Evolutionary conservation across 2,113 vertebrate genomes (phyloP).

Genomic region (Meles meles): DNA sequence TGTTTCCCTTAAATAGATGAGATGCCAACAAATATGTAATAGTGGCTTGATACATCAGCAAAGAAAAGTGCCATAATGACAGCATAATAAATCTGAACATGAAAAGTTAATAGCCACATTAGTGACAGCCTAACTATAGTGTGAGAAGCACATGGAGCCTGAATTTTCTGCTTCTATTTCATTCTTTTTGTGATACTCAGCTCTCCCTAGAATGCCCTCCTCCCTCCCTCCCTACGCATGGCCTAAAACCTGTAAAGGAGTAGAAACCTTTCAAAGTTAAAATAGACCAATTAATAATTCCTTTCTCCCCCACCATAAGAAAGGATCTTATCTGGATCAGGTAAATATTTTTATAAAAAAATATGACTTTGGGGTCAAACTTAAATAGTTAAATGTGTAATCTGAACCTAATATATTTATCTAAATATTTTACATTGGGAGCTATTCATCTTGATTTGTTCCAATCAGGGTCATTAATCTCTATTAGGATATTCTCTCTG

Average conservation of each 20-base stretch:
- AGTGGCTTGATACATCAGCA: slow-evolving; percentile 78
- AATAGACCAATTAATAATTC: not conserved
- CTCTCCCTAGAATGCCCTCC: not conserved
- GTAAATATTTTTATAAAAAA: slow-evolving; percentile 18
- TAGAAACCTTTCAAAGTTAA: not conserved
- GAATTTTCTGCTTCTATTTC: slow-evolving; percentile 49
- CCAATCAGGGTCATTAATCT: not conserved
- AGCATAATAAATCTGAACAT: slow-evolving; percentile 80
- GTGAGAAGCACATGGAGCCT: not conserved
- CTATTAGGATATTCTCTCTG: not conserved
- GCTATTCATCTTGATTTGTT: not conserved
- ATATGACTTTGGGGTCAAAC: not conserved
- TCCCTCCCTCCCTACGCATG: not conserved
- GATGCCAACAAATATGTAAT: slow-evolving; percentile 82
- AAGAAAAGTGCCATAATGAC: slow-evolving; percentile 77
- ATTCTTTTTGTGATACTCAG: not conserved
- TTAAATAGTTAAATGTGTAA: not conserved
- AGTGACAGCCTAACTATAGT: slow-evolving; percentile 74
- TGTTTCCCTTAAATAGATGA: slow-evolving; percentile 82
- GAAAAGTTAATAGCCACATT: slow-evolving; percentile 81
- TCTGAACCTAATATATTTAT: not conserved
- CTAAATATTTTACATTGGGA: not conserved
- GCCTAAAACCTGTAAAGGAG: not conserved
- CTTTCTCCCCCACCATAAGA: not conserved
- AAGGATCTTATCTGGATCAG: not conserved